phyloP scores from a whole-genome alignment of 2,797 vertebrate genomes.

The Oreortyx pictus region DNA sequence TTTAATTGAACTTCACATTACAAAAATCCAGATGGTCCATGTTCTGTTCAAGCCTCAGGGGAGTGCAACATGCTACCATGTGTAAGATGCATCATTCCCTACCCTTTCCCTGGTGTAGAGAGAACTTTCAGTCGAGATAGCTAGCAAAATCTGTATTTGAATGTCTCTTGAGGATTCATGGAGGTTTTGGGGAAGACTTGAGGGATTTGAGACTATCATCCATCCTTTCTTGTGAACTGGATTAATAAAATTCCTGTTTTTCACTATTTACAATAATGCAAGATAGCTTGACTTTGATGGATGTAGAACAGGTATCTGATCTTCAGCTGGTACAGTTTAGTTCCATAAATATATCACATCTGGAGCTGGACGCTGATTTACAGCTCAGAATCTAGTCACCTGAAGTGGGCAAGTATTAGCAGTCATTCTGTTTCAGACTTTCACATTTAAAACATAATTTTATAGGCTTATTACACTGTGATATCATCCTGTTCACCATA shows the following conservation, averaged over 20 bases:
- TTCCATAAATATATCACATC: not conserved
- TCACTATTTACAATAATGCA: not conserved
- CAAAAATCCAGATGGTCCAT: conserved; percentile 51
- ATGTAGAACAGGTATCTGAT: not conserved
- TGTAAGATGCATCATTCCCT: not conserved
- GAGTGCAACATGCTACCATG: not conserved
- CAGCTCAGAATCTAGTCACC: not conserved
- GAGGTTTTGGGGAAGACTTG: not conserved
- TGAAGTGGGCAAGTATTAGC: not conserved
- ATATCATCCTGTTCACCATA: not conserved
- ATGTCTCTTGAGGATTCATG: not conserved
- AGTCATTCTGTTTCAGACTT: not conserved
- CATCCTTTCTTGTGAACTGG: not conserved
- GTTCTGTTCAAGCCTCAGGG: conserved; percentile 42
- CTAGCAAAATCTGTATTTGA: not conserved
- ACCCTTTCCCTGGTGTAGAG: not conserved
- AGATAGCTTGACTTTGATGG: not conserved
- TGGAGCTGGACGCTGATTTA: not conserved
- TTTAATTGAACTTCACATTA: conserved; percentile 55
- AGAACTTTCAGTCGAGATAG: not conserved
- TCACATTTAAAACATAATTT: not conserved
- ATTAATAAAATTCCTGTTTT: not conserved
- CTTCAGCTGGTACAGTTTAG: not conserved
- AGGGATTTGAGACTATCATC: not conserved
- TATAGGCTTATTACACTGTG: not conserved